These are phyloP conservation scores for Phocides pigmalion DNA, from an alignment of 1,140 invertebrate genomes.

Conservation along the genomic window DNA sequence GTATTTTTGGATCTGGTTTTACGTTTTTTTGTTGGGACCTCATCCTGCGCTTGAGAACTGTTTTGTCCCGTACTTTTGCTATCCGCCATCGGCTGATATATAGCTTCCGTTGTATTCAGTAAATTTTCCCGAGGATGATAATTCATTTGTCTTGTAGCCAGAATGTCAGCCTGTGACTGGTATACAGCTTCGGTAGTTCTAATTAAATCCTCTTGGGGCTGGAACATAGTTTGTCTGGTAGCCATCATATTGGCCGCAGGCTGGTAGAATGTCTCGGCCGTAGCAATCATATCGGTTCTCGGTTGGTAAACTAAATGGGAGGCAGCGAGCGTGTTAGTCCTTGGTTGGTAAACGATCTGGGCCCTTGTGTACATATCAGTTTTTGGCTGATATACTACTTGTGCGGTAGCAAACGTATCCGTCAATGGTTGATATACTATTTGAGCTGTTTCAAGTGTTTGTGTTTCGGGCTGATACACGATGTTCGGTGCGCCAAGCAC, in stretches of 20 bases:
- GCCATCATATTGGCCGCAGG: neutral
- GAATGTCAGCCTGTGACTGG: neutral
- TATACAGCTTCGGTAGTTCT: neutral
- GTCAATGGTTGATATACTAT: slow-evolving; percentile 7
- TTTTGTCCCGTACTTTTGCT: too few relatives aligned
- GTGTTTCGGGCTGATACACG: too few relatives aligned
- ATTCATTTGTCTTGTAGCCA: too few relatives aligned
- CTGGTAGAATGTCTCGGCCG: neutral
- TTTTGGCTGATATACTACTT: slow-evolving; percentile 1
- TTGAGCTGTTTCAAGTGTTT: slow-evolving; percentile 1
- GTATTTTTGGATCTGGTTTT: too few relatives aligned
- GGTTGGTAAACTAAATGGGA: slow-evolving; percentile 11
- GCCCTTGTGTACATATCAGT: neutral
- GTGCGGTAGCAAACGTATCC: slow-evolving; percentile 1
- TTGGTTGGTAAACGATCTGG: slow-evolving; percentile 12
- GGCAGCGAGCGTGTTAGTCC: slow-evolving; percentile 1
- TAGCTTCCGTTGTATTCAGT: neutral
- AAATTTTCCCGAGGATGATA: too few relatives aligned
- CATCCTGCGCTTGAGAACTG: too few relatives aligned
- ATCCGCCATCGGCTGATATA: neutral
- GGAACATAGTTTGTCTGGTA: slow-evolving; percentile 1
- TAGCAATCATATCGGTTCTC: slow-evolving; percentile 7
- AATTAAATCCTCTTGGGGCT: neutral
- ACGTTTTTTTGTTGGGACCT: too few relatives aligned
- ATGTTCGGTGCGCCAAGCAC: neutral